Base-by-base conservation (phyloP, 2,113 vertebrate species). In the Arvicanthis niloticus region DNA sequence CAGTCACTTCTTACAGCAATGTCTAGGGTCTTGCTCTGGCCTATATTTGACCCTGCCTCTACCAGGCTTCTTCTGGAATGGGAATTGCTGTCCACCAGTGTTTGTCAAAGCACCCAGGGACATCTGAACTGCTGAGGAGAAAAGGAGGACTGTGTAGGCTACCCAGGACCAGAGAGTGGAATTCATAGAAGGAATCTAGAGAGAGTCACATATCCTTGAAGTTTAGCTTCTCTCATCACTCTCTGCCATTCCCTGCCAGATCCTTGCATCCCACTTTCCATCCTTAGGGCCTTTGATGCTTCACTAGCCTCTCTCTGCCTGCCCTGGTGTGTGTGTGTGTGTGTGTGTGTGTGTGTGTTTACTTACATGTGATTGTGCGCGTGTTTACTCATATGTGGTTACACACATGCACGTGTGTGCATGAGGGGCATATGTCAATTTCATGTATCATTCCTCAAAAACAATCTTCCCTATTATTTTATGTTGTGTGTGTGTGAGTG, bases 51-150 rank as follows among this genome's bases (percentile, higher is more conserved):
- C 40, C 34, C 56, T 72, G 19, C 3, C 56, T 88, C 85, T 34
- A 7, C 3, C 19, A 31, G 65, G n/a, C 5, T 37, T 88, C 34
- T 53, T 34, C 37, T 80, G 62, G 72, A 88, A 51, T 58, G 76
- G 2, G 29, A 34, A 58, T 34, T 13, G 1, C 7, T 40, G 24
- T 45, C 62, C 45, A 5, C 42, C 65, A 31, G 65, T 29, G 65
- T 11, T 68, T 68, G 45, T 73, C 82, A 68, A 21, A 92, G 58
- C 42, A 56, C 26, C 16, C 31, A 29, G 40, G 9, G 48, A 5
- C 26, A 4, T n/a, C 22, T 58, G 48, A 82, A 56, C 0, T 7
- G 48, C 45, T 0, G 0, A 62, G 60, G 26, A 91, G 77, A 48
- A 10, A 1, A 42, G 62, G 24, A 10, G 9, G 37, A 60, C 37